Percentiles rank a stretch among this genome's conserved stretches.
phyloP scores from a whole-genome alignment of 2,797 vertebrate species.

The Vultur gryphus region DNA sequence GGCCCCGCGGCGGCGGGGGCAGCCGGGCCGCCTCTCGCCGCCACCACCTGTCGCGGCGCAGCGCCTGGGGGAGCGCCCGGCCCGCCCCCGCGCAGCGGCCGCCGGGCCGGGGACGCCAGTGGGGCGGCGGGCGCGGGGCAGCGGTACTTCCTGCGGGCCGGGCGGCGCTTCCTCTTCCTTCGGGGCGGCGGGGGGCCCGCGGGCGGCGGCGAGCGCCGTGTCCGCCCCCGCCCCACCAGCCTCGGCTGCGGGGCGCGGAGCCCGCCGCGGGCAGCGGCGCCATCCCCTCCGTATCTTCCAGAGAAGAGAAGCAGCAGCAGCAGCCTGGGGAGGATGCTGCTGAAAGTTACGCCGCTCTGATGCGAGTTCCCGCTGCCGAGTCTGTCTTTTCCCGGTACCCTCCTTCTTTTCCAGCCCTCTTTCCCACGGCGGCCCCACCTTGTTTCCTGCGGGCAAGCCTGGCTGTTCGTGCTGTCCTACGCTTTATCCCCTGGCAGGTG shows the following conservation, averaged over 20 bases:
- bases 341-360: neutral
- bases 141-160: neutral
- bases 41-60: neutral
- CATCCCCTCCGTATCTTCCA: accelerated
- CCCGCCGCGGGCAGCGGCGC: neutral
- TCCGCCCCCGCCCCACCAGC: accelerated
- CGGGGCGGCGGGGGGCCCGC: neutral
- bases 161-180: neutral
- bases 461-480: neutral
- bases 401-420: neutral
- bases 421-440: neutral
- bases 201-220: neutral
- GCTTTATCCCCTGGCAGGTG: neutral
- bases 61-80: neutral
- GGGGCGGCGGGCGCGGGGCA: neutral
- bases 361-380: neutral
- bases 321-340: neutral
- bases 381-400: neutral
- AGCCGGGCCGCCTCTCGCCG: neutral
- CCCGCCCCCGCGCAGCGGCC: neutral
- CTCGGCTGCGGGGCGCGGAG: neutral
- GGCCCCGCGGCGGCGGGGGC: neutral
- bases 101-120: neutral
- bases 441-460: neutral
- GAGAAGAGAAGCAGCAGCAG: neutral